Conservation (phyloP, 2,888 invertebrate genomes). For the Chloroclysta siterata region DNA sequence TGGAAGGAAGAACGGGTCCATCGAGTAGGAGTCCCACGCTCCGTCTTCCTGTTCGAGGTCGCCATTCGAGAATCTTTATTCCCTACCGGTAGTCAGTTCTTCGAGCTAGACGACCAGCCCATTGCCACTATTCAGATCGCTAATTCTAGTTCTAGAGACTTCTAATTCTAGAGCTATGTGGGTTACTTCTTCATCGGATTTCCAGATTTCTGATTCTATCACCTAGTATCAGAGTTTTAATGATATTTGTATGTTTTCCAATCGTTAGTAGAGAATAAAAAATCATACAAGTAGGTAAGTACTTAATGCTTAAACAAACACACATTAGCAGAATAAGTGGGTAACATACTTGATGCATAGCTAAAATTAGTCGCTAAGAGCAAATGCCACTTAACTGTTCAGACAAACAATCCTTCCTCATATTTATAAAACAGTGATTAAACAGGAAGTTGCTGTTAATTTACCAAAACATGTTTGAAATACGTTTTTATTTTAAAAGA, state of each 20-base stretch:
- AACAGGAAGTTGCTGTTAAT: slow-evolving; percentile 56
- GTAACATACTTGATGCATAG: slow-evolving; percentile 34
- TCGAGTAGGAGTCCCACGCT: too few species aligned
- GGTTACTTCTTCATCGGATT: too few species aligned
- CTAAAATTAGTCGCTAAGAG: slow-evolving; percentile 54
- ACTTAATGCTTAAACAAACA: slow-evolving; percentile 27
- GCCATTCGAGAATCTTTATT: too few species aligned
- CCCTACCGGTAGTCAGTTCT: too few species aligned
- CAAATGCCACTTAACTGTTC: slow-evolving; percentile 47
- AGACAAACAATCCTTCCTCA: slow-evolving; percentile 41
- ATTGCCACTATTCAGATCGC: too few species aligned
- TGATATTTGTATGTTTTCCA: neutral
- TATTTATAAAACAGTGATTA: slow-evolving; percentile 57
- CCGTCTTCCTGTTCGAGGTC: too few species aligned
- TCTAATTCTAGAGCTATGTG: too few species aligned
- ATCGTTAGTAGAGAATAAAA: slow-evolving; percentile 7
- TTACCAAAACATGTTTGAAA: slow-evolving; percentile 35
- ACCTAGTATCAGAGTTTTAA: too few species aligned
- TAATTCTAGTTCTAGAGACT: too few species aligned
- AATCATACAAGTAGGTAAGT: slow-evolving; percentile 10
- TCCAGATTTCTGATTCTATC: too few species aligned
- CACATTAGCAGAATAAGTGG: slow-evolving; percentile 38
- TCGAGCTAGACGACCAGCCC: too few species aligned
- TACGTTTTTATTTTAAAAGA: slow-evolving; percentile 35
- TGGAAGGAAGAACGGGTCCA: too few species aligned